Evolutionary conservation across 2,113 vertebrate species (phyloP).

Genomic region (Phyllostomus hastatus): DNA sequence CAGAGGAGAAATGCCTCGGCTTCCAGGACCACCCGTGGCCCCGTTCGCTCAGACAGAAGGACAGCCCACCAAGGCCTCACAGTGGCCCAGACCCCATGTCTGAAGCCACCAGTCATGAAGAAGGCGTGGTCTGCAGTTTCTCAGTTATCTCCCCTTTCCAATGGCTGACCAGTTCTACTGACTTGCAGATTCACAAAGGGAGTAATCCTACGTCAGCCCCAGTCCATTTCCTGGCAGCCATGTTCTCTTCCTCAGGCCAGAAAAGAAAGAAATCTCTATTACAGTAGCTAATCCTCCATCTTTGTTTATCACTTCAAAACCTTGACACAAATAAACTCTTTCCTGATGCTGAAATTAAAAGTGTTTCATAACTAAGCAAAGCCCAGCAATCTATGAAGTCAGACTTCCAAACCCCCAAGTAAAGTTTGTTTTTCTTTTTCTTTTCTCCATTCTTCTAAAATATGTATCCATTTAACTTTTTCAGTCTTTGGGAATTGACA

Average conservation of each 20-base stretch:
- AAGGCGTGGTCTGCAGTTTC: neutral
- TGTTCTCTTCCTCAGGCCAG: neutral
- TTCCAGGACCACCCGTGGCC: too few species aligned
- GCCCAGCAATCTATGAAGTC: neutral
- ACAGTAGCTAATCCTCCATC: neutral
- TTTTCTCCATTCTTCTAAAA: neutral
- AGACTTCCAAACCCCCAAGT: neutral
- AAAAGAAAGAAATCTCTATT: neutral
- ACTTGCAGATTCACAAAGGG: slow-evolving; percentile 34
- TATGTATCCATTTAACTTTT: neutral
- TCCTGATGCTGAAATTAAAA: neutral
- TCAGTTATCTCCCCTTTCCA: neutral
- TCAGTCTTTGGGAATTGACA: neutral
- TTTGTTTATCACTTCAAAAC: slow-evolving; percentile 48
- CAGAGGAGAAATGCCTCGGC: neutral
- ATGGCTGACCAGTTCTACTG: neutral
- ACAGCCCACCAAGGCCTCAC: neutral
- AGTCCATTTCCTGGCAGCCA: neutral
- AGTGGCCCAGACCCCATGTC: neutral
- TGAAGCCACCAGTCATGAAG: neutral
- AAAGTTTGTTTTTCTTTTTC: neutral
- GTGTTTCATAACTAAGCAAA: neutral
- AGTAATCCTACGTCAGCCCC: neutral
- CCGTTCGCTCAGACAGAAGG: neutral
- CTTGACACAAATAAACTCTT: neutral